Conservation (phyloP, 35 echinoderm and acorn worm genomes). For the Chiridota heheva region DNA sequence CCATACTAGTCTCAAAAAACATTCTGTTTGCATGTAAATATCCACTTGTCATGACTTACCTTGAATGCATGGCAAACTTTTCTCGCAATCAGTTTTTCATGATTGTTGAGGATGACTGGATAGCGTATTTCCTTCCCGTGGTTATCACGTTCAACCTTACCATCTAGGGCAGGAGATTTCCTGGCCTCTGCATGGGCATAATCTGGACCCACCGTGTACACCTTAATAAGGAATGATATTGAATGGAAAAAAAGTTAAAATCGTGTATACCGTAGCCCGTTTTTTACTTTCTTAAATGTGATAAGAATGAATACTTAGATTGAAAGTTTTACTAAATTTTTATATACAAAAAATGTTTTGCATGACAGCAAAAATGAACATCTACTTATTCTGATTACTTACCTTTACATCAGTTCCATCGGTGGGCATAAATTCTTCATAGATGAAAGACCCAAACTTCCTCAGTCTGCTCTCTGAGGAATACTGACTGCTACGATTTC, state of each 20-base stretch:
- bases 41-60: no score
- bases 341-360: not conserved
- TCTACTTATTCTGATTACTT: no score
- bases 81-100: constrained; percentile 92
- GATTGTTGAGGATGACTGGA: constrained; percentile 93
- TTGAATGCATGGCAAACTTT: constrained; percentile 97
- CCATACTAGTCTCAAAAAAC: no score
- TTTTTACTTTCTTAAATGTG: not conserved
- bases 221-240: constrained; percentile 24
- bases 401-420: constrained; percentile 99
- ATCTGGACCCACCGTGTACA: constrained; percentile 98
- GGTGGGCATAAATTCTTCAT: constrained; percentile 99
- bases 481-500: constrained; percentile 94
- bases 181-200: constrained; percentile 98
- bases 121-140: constrained; percentile 94
- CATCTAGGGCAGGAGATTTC: constrained; percentile 94
- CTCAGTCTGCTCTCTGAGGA: constrained; percentile 81
- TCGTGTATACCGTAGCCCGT: not conserved
- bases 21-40: no score
- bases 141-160: constrained; percentile 94
- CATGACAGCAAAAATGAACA: not conserved
- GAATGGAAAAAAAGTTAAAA: not conserved
- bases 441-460: constrained; percentile 81
- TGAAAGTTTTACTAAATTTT: not conserved
- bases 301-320: not conserved